phyloP scores from a whole-genome alignment of 2,113 vertebrate genomes.

The Xenopus borealis region DNA sequence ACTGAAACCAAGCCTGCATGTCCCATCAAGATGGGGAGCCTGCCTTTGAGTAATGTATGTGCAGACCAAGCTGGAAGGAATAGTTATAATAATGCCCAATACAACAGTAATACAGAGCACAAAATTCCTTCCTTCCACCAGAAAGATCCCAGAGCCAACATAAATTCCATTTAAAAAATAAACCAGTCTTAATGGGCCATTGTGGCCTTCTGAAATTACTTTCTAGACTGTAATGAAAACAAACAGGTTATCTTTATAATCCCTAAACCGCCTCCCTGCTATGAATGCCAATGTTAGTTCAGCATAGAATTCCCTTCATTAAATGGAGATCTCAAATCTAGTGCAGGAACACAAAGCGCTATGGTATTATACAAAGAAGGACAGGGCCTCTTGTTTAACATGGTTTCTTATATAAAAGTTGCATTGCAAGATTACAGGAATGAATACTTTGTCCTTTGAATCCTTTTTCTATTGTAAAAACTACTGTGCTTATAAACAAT shows the following conservation, averaged over 20 bases:
- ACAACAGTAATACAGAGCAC: too few species aligned
- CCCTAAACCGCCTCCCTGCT: not conserved
- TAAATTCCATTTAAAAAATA: constrained; percentile 5
- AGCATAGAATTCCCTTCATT: not conserved
- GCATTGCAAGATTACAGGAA: too few species aligned
- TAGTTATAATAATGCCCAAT: too few species aligned
- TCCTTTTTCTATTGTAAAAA: too few species aligned
- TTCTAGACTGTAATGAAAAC: not conserved
- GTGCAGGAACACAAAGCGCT: not conserved
- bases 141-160: not conserved
- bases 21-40: too few species aligned
- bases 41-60: too few species aligned
- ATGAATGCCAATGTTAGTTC: constrained; percentile 4
- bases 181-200: not conserved
- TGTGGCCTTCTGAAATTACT: not conserved
- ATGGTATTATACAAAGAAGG: not conserved
- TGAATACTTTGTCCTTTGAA: too few species aligned
- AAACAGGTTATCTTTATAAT: constrained; percentile 7
- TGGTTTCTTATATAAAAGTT: not conserved
- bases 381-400: not conserved
- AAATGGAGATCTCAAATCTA: not conserved
- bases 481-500: too few species aligned
- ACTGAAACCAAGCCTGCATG: too few species aligned
- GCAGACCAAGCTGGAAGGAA: too few species aligned
- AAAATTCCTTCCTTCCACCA: not conserved